Percentiles rank a stretch among this genome's conserved stretches.
Conservation (phyloP, 2,888 invertebrate genomes). For the Colletes collaris region DNA sequence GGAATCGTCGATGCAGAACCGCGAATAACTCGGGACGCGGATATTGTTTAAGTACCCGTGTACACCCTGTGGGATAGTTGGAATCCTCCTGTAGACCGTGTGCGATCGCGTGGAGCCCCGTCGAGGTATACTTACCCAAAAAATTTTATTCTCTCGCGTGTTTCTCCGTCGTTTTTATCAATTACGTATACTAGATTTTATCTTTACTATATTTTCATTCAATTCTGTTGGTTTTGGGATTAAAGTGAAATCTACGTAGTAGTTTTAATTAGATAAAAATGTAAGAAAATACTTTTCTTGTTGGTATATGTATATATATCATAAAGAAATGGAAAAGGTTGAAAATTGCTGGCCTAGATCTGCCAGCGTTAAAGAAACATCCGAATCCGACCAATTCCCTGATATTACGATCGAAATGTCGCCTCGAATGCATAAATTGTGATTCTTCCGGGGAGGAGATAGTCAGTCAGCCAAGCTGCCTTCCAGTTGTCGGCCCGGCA, state of each 20-base stretch:
- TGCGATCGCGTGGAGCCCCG: background rate
- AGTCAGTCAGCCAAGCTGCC: background rate
- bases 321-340: too few relatives aligned
- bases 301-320: too few relatives aligned
- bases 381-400: too few relatives aligned
- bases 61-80: slow-evolving; percentile 27
- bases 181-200: background rate
- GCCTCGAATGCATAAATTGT: slow-evolving; percentile 30
- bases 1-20: slow-evolving; percentile 54
- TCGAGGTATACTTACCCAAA: background rate
- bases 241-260: too few relatives aligned
- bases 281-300: too few relatives aligned
- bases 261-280: too few relatives aligned
- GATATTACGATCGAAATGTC: too few relatives aligned
- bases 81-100: slow-evolving; percentile 10
- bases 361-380: too few relatives aligned
- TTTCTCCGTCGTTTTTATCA: background rate
- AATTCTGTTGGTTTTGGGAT: too few relatives aligned
- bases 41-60: slow-evolving; percentile 58
- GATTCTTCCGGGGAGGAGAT: slow-evolving; percentile 15
- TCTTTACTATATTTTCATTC: too few relatives aligned
- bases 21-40: slow-evolving; percentile 42
- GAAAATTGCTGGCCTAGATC: too few relatives aligned
- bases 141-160: background rate
- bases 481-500: slow-evolving; percentile 34